phyloP scores from a whole-genome alignment of 2,888 invertebrate species.

The Lysandra bellargus region DNA sequence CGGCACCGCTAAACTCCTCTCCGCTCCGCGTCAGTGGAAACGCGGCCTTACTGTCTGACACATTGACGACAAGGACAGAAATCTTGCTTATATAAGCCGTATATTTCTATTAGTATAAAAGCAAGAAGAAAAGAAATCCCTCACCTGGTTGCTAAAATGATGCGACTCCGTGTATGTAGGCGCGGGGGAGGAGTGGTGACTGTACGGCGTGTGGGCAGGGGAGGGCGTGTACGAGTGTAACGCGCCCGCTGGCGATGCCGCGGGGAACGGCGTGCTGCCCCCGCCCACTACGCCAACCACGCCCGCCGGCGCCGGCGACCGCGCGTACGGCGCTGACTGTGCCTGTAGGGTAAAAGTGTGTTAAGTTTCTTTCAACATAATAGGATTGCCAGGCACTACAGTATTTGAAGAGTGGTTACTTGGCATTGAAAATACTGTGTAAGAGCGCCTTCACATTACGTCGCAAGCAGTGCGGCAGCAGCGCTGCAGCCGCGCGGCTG shows the following conservation, averaged over 20 bases:
- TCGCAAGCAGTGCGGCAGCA: too few relatives aligned
- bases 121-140: not conserved
- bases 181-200: slow-evolving; percentile 71
- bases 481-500: too few relatives aligned
- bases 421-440: too few relatives aligned
- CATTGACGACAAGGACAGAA: too few relatives aligned
- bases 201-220: slow-evolving; percentile 72
- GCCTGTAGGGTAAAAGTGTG: slow-evolving; percentile 28
- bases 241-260: slow-evolving; percentile 57
- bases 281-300: slow-evolving; percentile 44
- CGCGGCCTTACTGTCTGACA: too few relatives aligned
- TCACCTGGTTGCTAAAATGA: slow-evolving; percentile 45
- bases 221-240: slow-evolving; percentile 65
- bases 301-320: slow-evolving; percentile 51
- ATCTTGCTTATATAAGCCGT: too few relatives aligned
- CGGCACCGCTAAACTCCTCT: too few relatives aligned
- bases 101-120: too few relatives aligned
- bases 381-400: too few relatives aligned
- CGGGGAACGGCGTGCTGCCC: slow-evolving; percentile 57
- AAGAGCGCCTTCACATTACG: too few relatives aligned
- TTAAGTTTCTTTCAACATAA: not conserved
- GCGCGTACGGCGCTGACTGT: slow-evolving; percentile 56
- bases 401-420: too few relatives aligned
- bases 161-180: slow-evolving; percentile 52
- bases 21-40: too few relatives aligned